A percentile compares a stretch with the other conserved stretches of the same genome.
phyloP scores from a whole-genome alignment of 2,888 invertebrate species.

The Heliconius hortense region DNA sequence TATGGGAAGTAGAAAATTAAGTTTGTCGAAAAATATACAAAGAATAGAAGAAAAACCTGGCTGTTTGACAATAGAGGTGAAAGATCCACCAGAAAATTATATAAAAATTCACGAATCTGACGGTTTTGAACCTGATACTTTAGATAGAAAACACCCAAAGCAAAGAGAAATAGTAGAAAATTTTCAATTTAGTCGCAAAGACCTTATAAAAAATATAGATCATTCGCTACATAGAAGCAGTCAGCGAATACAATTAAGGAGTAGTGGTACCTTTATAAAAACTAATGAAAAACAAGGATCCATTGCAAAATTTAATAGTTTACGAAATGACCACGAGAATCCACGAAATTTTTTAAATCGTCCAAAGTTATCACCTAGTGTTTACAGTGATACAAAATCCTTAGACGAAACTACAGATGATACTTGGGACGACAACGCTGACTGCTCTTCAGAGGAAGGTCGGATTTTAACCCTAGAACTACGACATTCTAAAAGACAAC shows the following conservation, averaged over 20 bases:
- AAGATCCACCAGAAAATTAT: slow-evolving; percentile 90
- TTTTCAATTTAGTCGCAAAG: slow-evolving; percentile 64
- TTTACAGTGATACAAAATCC: slow-evolving; percentile 62
- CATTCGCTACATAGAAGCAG: slow-evolving; percentile 51
- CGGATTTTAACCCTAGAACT: slow-evolving; percentile 86
- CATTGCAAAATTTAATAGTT: slow-evolving; percentile 83
- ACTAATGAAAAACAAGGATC: slow-evolving; percentile 62
- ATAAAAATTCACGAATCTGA: slow-evolving; percentile 90
- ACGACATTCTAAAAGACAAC: slow-evolving; percentile 87
- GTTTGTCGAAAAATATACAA: slow-evolving; percentile 68
- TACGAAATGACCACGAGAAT: slow-evolving; percentile 88
- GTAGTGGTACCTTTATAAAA: slow-evolving; percentile 87
- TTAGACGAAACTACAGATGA: slow-evolving; percentile 59
- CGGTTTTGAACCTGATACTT: slow-evolving; percentile 92
- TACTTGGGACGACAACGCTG: slow-evolving; percentile 61
- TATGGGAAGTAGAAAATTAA: slow-evolving; percentile 81
- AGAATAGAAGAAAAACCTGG: slow-evolving; percentile 85
- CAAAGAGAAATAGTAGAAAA: slow-evolving; percentile 61
- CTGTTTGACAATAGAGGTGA: slow-evolving; percentile 91
- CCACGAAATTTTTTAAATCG: slow-evolving; percentile 75
- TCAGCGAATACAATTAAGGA: slow-evolving; percentile 84
- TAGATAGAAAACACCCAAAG: slow-evolving; percentile 88
- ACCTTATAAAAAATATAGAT: slow-evolving; percentile 61
- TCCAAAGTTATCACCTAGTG: slow-evolving; percentile 60
- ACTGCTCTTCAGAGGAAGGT: slow-evolving; percentile 81